These are phyloP conservation scores for Laodelphax striatellus DNA, from an alignment of 1,140 invertebrate species.

Conservation along the genomic window DNA sequence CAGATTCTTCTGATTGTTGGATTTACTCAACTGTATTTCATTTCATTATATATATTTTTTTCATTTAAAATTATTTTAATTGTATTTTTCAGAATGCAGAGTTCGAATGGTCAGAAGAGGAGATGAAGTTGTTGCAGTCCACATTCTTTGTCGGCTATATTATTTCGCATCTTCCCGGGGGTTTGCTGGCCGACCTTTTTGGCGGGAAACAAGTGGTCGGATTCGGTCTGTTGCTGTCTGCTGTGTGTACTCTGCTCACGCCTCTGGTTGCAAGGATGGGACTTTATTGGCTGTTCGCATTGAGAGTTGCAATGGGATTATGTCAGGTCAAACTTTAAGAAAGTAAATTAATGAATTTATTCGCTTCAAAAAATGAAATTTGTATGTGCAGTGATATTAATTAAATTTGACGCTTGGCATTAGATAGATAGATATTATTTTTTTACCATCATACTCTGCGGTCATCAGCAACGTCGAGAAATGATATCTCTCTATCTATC, in stretches of 20 bases:
- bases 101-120: constrained; percentile 51
- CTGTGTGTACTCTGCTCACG: constrained; percentile 34
- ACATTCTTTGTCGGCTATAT: constrained; percentile 51
- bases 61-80: neutral
- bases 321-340: constrained; percentile 34
- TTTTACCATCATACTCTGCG: too few species aligned
- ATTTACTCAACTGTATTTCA: neutral
- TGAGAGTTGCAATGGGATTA: constrained; percentile 51
- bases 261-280: constrained; percentile 28
- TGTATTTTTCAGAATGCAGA: constrained; percentile 24
- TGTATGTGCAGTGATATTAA: too few species aligned
- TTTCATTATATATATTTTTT: neutral
- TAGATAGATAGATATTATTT: too few species aligned
- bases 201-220: constrained; percentile 41
- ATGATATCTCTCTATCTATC: too few species aligned
- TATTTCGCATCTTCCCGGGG: constrained; percentile 47
- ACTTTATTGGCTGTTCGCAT: constrained; percentile 36
- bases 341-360: too few species aligned
- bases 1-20: too few species aligned
- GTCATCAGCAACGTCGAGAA: too few species aligned
- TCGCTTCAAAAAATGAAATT: too few species aligned
- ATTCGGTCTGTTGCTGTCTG: constrained; percentile 35
- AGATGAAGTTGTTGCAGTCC: constrained; percentile 44
- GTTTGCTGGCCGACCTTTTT: constrained; percentile 42
- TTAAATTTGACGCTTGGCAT: too few species aligned